A percentile compares a stretch with the other conserved stretches of the same genome.
These are phyloP conservation scores for Epirrita christyi DNA, from an alignment of 2,888 invertebrate species.

Conservation along the genomic window DNA sequence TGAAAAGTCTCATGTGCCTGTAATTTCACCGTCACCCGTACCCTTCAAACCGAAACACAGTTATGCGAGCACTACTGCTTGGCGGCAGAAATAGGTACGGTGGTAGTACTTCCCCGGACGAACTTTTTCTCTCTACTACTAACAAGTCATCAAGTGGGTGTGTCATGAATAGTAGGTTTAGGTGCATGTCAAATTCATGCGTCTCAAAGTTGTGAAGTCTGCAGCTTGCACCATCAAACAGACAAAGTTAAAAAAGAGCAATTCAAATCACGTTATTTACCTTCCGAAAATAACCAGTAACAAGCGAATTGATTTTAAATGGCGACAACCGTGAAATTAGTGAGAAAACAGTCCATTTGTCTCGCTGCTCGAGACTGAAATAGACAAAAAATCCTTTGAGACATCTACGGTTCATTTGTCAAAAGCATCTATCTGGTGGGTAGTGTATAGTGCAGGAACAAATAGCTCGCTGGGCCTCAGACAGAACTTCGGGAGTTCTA, in stretches of 20 bases:
- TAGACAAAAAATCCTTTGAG: slow-evolving; percentile 10
- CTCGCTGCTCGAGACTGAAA: slow-evolving; percentile 7
- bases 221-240: background rate
- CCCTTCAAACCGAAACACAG: no score
- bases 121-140: no score
- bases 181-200: no score
- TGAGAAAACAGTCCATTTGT: slow-evolving; percentile 14
- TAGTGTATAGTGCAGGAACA: slow-evolving; percentile 27
- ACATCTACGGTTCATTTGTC: slow-evolving; percentile 21
- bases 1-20: no score
- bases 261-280: background rate
- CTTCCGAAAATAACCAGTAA: background rate
- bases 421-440: slow-evolving; percentile 10
- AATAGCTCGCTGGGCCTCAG: slow-evolving; percentile 30
- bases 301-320: slow-evolving; percentile 3
- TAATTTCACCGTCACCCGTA: no score
- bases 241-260: background rate
- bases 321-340: slow-evolving; percentile 12
- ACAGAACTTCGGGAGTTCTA: slow-evolving; percentile 26
- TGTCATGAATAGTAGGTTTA: no score
- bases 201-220: no score
- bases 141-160: no score
- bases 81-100: no score
- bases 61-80: no score
- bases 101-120: no score